Base-by-base conservation (phyloP, 1,140 invertebrate genomes). In the Drosophila truncata region DNA sequence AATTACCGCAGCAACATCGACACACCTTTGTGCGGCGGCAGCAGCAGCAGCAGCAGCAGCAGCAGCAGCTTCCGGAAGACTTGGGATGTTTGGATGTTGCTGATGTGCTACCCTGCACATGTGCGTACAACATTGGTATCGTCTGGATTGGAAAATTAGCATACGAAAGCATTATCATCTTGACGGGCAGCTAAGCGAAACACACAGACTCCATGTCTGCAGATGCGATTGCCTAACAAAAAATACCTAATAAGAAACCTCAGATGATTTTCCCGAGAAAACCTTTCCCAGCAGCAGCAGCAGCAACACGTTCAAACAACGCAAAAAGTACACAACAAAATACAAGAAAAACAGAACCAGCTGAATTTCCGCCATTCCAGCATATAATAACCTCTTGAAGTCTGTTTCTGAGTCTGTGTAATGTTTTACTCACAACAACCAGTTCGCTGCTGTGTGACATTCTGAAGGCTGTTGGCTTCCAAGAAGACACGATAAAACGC, bases 401-500 rank as follows among this genome's bases (percentile, higher is more conserved):
- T 57, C 64, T 47, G 42, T 11, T 20, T 44, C 20, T 9, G 18
- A 14, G 50, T 54, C 18, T 54, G 13, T 54, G 50, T 54, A 37
- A 72, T 73, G 70, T 59, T 73, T 60, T n/a, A 55, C 9, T 55
- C 52, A 55, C 52, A 35, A 37, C 47, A 75, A 54, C 39, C 52
- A 46, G 29, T 52, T 50, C 4, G 55, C 44, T 75, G 69, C 55
- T 78, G 72, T 87, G 72, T 87, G 84, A 88, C 80, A 84, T 87
- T 87, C 84, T 87, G 84, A 87, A 87, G 84, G 84, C 84, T 87
- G 84, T 83, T 78, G 16, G 42, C 44, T 63, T 87, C 71, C 62
- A 46, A 44, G 76, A 78, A 87, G 82, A 47, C 27, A 23, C 62
- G 62, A 80, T 78, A 83, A 82, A 78, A 35, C 44, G 70, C 61